Base-by-base conservation (phyloP, 2,113 vertebrate genomes). In the Dipodomys stephensi region DNA sequence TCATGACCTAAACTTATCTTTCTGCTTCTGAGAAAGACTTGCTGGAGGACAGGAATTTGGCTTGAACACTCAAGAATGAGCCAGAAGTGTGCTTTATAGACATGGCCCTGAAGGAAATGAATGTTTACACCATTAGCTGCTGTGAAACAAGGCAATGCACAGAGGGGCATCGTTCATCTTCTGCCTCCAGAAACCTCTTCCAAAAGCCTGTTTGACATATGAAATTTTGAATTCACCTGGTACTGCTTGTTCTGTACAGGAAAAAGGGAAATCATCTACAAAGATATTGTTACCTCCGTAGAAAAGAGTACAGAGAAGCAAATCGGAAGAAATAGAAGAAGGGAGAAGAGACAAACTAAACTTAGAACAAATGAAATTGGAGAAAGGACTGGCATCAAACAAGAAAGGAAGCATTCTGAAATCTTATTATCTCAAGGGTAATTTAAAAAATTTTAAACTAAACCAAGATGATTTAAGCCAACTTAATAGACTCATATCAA, bases 41-140 rank as follows among this genome's bases (percentile, higher is more conserved):
- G 81, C 82, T 96, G 88, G 92, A 97, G 96, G 96, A 89, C 89
- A 72, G 89, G 97, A 90, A 89, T 97, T 97, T 97, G 96, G 89
- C 94, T 97, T 92, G 91, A 96, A 96, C 35, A 67, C 90, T 98
- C 98, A 94, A 95, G 96, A 94, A 91, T 89, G 94, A 93, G 98
- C 97, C 86, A 30, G 96, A 96, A 97, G 83, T 84, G 79, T 96
- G 94, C 95, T 97, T 97, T 97, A 93, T 96, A 97, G 94, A 86
- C 87, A 57, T 95, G 81, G 32, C 96, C 95, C 95, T 93, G 76
- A 97, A 98, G 95, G 94, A 97, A 98, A 96, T 7, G 78, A 96
- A 92, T 91, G 23, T 74, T 97, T 97, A 74, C 88, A 97, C 94
- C 20, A 49, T 82, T 97, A 96, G 91, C 88, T 92, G 74, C 94